Evolutionary conservation across 2,888 invertebrate species (phyloP).

Genomic region (Pammene aurita): DNA sequence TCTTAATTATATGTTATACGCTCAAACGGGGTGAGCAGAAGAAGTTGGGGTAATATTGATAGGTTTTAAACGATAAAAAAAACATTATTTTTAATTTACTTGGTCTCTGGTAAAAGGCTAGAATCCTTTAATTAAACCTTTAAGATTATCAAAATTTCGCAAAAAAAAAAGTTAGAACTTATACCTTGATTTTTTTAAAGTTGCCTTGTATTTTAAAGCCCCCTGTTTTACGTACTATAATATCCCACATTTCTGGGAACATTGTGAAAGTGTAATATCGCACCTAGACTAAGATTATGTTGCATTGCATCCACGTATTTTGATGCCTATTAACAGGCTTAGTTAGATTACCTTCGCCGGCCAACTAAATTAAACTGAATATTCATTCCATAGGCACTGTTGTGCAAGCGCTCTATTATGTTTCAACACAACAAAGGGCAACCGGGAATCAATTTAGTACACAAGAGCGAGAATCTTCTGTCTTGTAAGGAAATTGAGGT

Average conservation of each 20-base stretch:
- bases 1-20: too few species aligned
- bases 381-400: conserved; percentile 52
- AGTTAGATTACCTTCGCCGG: conserved; percentile 29
- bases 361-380: conserved; percentile 54
- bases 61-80: too few species aligned
- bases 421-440: conserved; percentile 56
- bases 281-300: not conserved
- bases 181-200: too few species aligned
- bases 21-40: too few species aligned
- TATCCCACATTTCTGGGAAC: not conserved
- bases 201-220: too few species aligned
- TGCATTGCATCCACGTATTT: conserved; percentile 1
- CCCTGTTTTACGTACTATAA: too few species aligned
- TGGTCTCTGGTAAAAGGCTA: too few species aligned
- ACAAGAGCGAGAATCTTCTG: conserved; percentile 46
- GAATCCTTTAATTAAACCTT: too few species aligned
- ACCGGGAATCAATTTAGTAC: conserved; percentile 57
- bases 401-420: conserved; percentile 55
- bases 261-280: not conserved
- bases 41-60: too few species aligned
- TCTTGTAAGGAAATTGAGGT: conserved; percentile 40
- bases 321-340: conserved; percentile 26
- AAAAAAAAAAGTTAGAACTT: too few species aligned
- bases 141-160: too few species aligned
- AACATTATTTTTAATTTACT: too few species aligned